Conservation (phyloP, 1,140 invertebrate species). For the Caenorhabditis latens region DNA sequence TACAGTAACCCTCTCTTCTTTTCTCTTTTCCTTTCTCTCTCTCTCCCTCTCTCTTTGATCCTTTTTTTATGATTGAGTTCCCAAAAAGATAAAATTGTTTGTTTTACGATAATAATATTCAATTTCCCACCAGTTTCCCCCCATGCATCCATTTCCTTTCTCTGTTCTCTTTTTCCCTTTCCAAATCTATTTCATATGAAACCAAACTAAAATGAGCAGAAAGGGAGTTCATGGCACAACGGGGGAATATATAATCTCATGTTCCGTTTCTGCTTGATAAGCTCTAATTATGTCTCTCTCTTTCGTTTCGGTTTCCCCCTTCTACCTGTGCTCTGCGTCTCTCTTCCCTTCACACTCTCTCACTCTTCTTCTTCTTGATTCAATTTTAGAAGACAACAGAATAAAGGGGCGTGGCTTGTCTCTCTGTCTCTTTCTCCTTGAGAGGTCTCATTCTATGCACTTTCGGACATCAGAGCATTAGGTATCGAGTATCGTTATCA, state of each 20-base stretch:
- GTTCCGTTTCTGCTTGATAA: slow-evolving; percentile 5
- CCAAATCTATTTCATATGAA: slow-evolving; percentile 3
- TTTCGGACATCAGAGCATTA: too few relatives aligned
- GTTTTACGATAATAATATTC: too few relatives aligned
- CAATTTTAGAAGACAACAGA: too few relatives aligned
- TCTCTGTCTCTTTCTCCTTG: too few relatives aligned
- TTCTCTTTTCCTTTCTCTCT: background rate
- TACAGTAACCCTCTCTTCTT: too few relatives aligned
- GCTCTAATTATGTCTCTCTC: slow-evolving; percentile 12
- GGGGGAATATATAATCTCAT: background rate
- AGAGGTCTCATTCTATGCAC: too few relatives aligned
- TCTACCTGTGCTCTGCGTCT: background rate
- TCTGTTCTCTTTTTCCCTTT: background rate
- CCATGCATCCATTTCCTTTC: background rate
- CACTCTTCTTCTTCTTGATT: background rate
- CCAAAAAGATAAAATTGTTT: too few relatives aligned
- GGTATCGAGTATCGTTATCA: too few relatives aligned
- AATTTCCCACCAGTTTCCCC: background rate
- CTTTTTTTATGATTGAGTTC: too few relatives aligned
- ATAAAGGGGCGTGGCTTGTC: background rate
- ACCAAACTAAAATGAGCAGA: slow-evolving; percentile 22
- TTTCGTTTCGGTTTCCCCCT: background rate
- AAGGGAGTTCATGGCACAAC: too few relatives aligned
- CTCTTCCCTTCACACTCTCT: background rate
- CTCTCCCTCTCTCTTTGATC: too few relatives aligned